A percentile compares a stretch with the other conserved stretches of the same genome.
Conservation (phyloP, 1,140 invertebrate species). For the Hestina assimilis region DNA sequence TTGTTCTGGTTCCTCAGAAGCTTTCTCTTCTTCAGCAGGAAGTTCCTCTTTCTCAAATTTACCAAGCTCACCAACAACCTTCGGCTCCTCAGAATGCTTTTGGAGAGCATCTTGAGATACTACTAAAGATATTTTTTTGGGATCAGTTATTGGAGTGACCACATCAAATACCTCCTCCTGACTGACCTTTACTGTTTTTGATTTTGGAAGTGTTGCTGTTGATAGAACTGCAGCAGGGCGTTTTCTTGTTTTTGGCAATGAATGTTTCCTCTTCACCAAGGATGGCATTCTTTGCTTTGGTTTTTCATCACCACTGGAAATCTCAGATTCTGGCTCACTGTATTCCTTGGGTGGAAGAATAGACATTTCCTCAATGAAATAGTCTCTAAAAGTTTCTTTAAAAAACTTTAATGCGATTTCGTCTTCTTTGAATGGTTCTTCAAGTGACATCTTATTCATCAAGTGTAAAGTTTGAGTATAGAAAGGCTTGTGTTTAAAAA, state of each 20-base stretch:
- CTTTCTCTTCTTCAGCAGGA: constrained; percentile 39
- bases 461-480: constrained; percentile 94
- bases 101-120: constrained; percentile 69
- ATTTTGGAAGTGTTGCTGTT: constrained; percentile 42
- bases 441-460: constrained; percentile 97
- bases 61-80: constrained; percentile 60
- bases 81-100: constrained; percentile 47
- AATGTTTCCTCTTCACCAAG: constrained; percentile 79
- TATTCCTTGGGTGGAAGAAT: constrained; percentile 22
- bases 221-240: constrained; percentile 80
- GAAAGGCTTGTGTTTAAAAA: constrained; percentile 87
- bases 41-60: constrained; percentile 60
- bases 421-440: constrained; percentile 88
- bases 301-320: constrained; percentile 83
- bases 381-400: constrained; percentile 58
- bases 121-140: constrained; percentile 83
- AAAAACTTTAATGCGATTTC: constrained; percentile 68
- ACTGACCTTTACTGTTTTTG: constrained; percentile 71
- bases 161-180: constrained; percentile 84
- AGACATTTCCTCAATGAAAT: constrained; percentile 46
- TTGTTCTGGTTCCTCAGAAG: constrained; percentile 44
- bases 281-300: constrained; percentile 63
- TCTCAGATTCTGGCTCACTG: constrained; percentile 86
- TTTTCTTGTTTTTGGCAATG: constrained; percentile 81
- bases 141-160: constrained; percentile 70